These are phyloP conservation scores for Brachyopa scutellaris DNA, from an alignment of 2,888 invertebrate species.

Conservation along the genomic window DNA sequence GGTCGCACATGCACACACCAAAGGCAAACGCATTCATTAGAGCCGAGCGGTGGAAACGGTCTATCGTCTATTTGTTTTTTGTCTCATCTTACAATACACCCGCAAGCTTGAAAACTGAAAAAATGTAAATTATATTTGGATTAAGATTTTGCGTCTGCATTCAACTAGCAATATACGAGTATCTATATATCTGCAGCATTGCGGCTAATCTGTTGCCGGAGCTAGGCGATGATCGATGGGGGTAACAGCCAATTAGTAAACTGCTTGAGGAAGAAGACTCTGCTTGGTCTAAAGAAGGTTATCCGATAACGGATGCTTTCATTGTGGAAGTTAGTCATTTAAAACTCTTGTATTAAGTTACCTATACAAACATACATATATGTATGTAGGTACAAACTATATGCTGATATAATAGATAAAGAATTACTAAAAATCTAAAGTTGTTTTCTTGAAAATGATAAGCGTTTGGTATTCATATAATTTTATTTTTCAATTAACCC, in stretches of 20 bases:
- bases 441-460: too few relatives aligned
- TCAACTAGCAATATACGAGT: neutral
- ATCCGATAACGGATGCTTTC: neutral
- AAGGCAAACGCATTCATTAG: slow-evolving; percentile 15
- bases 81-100: slow-evolving; percentile 15
- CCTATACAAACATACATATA: neutral
- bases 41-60: slow-evolving; percentile 1
- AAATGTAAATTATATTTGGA: slow-evolving; percentile 19
- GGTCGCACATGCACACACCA: slow-evolving; percentile 9
- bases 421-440: too few relatives aligned
- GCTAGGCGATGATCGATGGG: slow-evolving; percentile 38
- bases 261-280: slow-evolving; percentile 1
- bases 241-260: slow-evolving; percentile 25
- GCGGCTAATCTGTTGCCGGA: neutral
- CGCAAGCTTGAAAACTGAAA: neutral
- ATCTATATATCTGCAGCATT: too few relatives aligned
- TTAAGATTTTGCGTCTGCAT: too few relatives aligned
- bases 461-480: too few relatives aligned
- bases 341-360: too few relatives aligned
- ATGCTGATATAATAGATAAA: too few relatives aligned
- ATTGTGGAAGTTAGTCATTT: neutral
- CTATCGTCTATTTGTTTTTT: neutral
- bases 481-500: too few relatives aligned
- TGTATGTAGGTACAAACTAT: neutral
- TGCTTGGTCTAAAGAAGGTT: neutral